Conservation (phyloP, 2,113 vertebrate genomes). For the Arothron firmamentum region DNA sequence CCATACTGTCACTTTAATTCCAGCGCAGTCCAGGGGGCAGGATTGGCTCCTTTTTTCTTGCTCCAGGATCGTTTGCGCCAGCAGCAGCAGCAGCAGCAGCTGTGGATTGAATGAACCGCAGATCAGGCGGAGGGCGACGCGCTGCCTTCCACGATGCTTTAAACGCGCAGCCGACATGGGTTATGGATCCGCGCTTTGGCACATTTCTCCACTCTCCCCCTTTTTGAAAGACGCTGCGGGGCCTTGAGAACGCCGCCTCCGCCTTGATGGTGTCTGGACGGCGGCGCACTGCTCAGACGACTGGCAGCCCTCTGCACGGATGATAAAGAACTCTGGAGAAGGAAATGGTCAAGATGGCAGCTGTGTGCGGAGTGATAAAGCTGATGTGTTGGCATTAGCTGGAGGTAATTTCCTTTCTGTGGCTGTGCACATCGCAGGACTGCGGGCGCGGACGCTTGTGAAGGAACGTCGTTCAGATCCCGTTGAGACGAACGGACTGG, state of each 20-base stretch:
- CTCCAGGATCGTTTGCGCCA: slow-evolving; percentile 42
- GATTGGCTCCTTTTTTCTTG: slow-evolving; percentile 17
- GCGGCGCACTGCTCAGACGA: not conserved
- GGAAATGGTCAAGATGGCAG: slow-evolving; percentile 91
- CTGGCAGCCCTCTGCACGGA: slow-evolving; percentile 53
- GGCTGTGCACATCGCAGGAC: slow-evolving; percentile 37
- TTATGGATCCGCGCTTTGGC: slow-evolving; percentile 11
- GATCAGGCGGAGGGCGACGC: slow-evolving; percentile 29
- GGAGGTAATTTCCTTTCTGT: not conserved
- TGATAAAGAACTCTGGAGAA: slow-evolving; percentile 73
- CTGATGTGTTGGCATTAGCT: slow-evolving; percentile 68
- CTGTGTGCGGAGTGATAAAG: slow-evolving; percentile 74
- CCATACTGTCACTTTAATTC: slow-evolving; percentile 74
- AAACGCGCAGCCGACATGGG: slow-evolving; percentile 3
- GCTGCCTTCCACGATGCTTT: slow-evolving; percentile 13
- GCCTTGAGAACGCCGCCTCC: slow-evolving; percentile 35
- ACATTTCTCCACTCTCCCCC: slow-evolving; percentile 6
- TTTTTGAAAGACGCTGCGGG: slow-evolving; percentile 16
- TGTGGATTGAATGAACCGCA: slow-evolving; percentile 44
- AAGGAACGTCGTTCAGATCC: slow-evolving; percentile 39
- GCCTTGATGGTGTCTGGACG: slow-evolving; percentile 50
- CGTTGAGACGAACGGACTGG: slow-evolving; percentile 4
- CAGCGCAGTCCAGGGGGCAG: slow-evolving; percentile 74
- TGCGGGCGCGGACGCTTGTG: slow-evolving; percentile 41
- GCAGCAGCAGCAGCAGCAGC: slow-evolving; percentile 36